phyloP scores from a whole-genome alignment of 37 sponge, comb jelly and placozoan genomes.

The Halichondria panicea region DNA sequence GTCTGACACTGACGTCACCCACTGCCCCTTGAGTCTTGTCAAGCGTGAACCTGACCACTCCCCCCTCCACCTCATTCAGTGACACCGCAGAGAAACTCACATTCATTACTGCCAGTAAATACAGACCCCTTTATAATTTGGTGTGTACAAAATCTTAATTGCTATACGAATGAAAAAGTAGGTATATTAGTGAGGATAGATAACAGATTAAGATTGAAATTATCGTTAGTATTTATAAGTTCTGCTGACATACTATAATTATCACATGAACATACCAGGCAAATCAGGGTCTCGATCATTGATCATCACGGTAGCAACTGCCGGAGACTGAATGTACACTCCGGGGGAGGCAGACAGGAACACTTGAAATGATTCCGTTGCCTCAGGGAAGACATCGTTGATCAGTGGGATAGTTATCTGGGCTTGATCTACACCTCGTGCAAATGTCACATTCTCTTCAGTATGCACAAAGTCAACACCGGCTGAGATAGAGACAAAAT shows the following conservation, averaged over 20 bases:
- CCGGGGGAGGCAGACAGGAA: conserved; percentile 31
- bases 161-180: too few relatives aligned
- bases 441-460: background rate
- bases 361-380: conserved; percentile 23
- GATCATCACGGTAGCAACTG: conserved; percentile 3
- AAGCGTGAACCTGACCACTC: conserved; percentile 19
- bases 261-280: conserved; percentile 6
- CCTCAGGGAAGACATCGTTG: conserved; percentile 44
- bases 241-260: background rate
- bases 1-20: conserved; percentile 18
- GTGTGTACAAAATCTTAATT: background rate
- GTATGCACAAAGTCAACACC: conserved; percentile 12
- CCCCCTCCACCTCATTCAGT: conserved; percentile 21
- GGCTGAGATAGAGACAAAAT: background rate
- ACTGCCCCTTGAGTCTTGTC: conserved; percentile 31
- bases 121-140: background rate
- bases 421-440: background rate
- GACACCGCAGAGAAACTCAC: conserved; percentile 12
- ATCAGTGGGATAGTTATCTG: background rate
- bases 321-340: conserved; percentile 8
- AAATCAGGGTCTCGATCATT: conserved; percentile 27
- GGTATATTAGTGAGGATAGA: too few relatives aligned
- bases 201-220: too few relatives aligned
- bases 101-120: conserved; percentile 26
- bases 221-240: background rate